These are phyloP conservation scores for Alectura lathami DNA, from an alignment of 2,113 vertebrate species.

Conservation along the genomic window DNA sequence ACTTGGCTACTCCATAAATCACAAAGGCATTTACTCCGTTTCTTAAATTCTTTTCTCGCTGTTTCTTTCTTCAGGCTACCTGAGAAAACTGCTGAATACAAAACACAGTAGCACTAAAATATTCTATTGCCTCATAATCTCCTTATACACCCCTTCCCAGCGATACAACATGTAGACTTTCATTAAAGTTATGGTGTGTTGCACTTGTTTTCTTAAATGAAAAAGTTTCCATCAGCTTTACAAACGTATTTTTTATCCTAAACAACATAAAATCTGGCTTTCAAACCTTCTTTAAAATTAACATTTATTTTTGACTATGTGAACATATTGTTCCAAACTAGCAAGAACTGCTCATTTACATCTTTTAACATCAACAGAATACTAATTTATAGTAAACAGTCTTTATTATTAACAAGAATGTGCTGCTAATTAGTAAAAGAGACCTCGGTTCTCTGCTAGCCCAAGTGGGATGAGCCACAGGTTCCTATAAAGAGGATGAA, in stretches of 20 bases:
- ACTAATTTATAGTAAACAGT: slow-evolving; percentile 57
- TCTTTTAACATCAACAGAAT: slow-evolving; percentile 50
- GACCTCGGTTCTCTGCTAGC: not conserved
- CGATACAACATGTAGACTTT: not conserved
- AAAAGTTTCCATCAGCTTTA: not conserved
- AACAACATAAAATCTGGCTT: not conserved
- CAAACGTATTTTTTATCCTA: not conserved
- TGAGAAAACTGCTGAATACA: not conserved
- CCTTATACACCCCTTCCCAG: not conserved
- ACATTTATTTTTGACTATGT: not conserved
- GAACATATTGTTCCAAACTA: slow-evolving; percentile 56
- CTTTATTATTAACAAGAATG: not conserved
- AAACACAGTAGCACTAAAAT: not conserved
- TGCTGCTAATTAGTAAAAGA: slow-evolving; percentile 29
- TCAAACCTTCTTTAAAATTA: not conserved
- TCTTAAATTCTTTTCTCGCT: not conserved
- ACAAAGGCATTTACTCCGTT: not conserved
- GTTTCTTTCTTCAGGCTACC: not conserved
- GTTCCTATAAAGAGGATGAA: not conserved
- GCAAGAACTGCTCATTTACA: slow-evolving; percentile 60
- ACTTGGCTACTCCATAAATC: not conserved
- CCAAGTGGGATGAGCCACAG: slow-evolving; percentile 26
- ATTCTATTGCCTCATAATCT: not conserved
- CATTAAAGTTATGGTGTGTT: not conserved
- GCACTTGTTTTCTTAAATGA: not conserved